Conservation (phyloP, 2,888 invertebrate genomes). For the Drosophila prostipennis region DNA sequence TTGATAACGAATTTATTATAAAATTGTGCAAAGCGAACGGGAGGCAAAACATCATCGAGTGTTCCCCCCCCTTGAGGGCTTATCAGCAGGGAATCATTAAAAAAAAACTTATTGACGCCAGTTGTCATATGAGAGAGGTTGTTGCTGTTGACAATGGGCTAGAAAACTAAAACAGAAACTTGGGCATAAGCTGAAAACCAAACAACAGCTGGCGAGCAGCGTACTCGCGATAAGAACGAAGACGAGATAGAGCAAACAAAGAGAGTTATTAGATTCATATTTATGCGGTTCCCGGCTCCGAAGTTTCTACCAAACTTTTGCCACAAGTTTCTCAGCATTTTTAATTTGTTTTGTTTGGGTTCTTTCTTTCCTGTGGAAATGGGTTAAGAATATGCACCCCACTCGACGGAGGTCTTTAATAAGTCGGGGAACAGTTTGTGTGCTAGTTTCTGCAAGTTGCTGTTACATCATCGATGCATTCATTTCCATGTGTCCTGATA, state of each 20-base stretch:
- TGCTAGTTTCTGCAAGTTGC: constrained; percentile 26
- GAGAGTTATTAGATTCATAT: constrained; percentile 57
- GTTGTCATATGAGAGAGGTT: constrained; percentile 29
- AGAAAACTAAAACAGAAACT: constrained; percentile 47
- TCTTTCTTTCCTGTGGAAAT: constrained; percentile 37
- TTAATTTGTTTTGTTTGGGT: constrained; percentile 41
- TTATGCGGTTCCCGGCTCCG: constrained; percentile 45
- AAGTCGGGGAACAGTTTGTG: not conserved
- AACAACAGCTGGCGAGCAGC: constrained; percentile 23
- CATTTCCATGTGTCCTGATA: constrained; percentile 34
- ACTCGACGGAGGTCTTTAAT: not conserved
- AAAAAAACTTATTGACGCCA: constrained; percentile 44
- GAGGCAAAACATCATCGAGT: constrained; percentile 40
- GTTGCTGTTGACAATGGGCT: constrained; percentile 29
- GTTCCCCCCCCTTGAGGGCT: constrained; percentile 36
- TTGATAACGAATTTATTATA: constrained; percentile 41
- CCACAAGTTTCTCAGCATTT: constrained; percentile 16
- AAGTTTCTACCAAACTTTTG: constrained; percentile 7
- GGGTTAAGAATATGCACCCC: constrained; percentile 74
- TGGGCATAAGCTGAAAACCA: constrained; percentile 13
- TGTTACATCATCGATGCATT: constrained; percentile 22
- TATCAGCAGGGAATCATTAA: constrained; percentile 52
- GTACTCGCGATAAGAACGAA: constrained; percentile 53
- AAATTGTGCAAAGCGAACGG: not conserved
- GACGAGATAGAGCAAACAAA: constrained; percentile 51